Evolutionary conservation across 2,797 vertebrate genomes (phyloP), one percentile per base, ranked within the genome.

Genomic region (Erpetoichthys calabaricus): DNA sequence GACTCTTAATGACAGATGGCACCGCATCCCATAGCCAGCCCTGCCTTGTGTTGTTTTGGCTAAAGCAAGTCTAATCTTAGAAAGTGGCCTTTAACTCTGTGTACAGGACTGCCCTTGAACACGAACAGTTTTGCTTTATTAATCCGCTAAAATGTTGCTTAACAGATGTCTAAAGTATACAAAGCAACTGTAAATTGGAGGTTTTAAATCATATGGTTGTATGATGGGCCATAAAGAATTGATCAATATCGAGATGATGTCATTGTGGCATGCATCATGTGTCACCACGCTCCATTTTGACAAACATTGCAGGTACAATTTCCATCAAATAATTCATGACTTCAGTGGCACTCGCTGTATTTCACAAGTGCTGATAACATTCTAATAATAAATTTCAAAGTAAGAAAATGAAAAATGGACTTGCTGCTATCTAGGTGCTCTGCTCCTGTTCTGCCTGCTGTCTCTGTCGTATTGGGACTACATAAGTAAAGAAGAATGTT

Each of bases 241-340:
- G 68, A 79, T 83, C 77, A 68, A 78, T 80, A 70, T 55, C 60
- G 61, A 42, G 61, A 73, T 77, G 76, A 79, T 80, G 73, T 76
- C 71, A 79, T 67, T 70, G 71, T 69, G 61, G 64, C 47, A 49
- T 64, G 64, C 64, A 65, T 44, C 64, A 42, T 45, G 50, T 62
- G 63, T 56, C 62, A 61, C 65, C 62, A 67, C 65, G 59, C 68
- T 52, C 52, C 43, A 61, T 43, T 55, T 64, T 71, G 62, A 73
- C 65, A 47, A 63, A 70, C 60, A 60, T 62, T 45, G 3, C 51
- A 9, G 52, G 60, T 62, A 58, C 64, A 56, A 64, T 69, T 65
- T 58, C 54, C 47, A 55, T 63, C 62, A 58, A 65, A 59, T 65
- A 58, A 61, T 57, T 60, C 60, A 54, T 52, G 56, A 50, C 51